Evolutionary conservation across 2,888 invertebrate species (phyloP), one percentile per base, ranked within the genome.

Genomic region (Baccha elongata): DNA sequence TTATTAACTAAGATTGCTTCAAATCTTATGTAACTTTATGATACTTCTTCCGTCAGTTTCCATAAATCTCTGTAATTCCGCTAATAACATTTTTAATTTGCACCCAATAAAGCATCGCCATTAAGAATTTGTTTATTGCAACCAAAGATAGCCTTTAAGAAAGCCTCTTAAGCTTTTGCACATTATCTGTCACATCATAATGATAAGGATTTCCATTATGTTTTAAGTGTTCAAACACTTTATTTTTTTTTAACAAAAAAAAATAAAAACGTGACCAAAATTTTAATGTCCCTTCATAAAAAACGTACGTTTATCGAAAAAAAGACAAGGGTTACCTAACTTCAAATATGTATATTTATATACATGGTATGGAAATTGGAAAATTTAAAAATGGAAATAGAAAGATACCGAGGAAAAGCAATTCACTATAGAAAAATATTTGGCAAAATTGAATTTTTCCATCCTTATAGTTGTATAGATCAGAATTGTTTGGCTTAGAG

Each of bases 131-230:
- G 68, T 74, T 80, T 74, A 80, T 74, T 48, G 42, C 23, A 55
- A 37, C 26, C n/a, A 74, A n/a, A n/a, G 48, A 74, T 69, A 69
- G 55, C 60, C 62, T 32, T 68, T 32, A 42, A 19, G 21, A 80
- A 69, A 75, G 64, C 62, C 62, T 55, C 50, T 80, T 69, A 68
- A 74, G 35, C 62, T 74, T 64, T 62, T 35, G 15, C 74, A 69
- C 80, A 74, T 69, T 74, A 69, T 74, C 42, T 58, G 23, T 32
- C 74, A 80, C 74, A 68, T 74, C 68, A 64, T 74, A 55, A 64
- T 55, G 62, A 79, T 74, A 68, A 74, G 48, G 53, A 79, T 55
- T 67, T 10, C 53, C 74, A 55, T 69, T 62, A 53, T 50, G 5
- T 46, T 74, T 50, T 55, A 52, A 68, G 62, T 73, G 40, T 53